These are phyloP conservation scores for Microtus pennsylvanicus DNA, from an alignment of 2,113 vertebrate species.

Conservation along the genomic window DNA sequence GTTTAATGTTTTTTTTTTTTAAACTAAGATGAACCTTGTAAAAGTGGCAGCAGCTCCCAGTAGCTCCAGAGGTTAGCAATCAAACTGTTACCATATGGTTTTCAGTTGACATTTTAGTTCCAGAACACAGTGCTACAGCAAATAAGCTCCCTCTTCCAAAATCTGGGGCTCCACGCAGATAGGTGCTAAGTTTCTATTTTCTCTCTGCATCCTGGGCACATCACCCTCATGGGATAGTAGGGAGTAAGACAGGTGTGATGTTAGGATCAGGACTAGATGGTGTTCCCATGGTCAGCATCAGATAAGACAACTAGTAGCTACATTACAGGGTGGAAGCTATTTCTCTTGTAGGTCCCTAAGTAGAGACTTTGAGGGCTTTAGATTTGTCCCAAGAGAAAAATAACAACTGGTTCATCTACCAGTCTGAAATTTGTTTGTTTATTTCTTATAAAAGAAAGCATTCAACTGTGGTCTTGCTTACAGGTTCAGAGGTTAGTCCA, in stretches of 20 bases:
- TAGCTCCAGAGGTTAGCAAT: background rate
- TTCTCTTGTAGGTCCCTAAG: background rate
- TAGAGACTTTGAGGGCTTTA: background rate
- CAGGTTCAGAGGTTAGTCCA: background rate
- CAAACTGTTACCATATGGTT: background rate
- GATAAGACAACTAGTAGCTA: background rate
- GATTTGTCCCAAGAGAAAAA: conserved; percentile 43
- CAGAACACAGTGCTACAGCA: background rate
- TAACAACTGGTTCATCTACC: conserved; percentile 35
- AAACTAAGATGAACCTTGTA: background rate
- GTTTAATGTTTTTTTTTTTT: background rate
- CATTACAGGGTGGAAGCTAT: background rate
- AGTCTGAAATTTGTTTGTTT: background rate
- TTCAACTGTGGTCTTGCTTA: background rate
- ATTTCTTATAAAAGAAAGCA: background rate
- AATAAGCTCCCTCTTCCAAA: background rate
- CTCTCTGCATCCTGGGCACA: background rate
- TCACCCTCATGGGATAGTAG: background rate
- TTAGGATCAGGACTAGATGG: background rate
- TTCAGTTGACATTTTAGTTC: background rate
- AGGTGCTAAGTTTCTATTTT: background rate
- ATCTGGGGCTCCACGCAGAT: background rate
- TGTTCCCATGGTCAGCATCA: background rate
- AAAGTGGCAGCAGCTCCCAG: background rate
- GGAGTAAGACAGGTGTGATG: background rate